Evolutionary conservation across 1,140 invertebrate species (phyloP), one percentile per base, ranked within the genome.

Genomic region (Dreissena rostriformis): DNA sequence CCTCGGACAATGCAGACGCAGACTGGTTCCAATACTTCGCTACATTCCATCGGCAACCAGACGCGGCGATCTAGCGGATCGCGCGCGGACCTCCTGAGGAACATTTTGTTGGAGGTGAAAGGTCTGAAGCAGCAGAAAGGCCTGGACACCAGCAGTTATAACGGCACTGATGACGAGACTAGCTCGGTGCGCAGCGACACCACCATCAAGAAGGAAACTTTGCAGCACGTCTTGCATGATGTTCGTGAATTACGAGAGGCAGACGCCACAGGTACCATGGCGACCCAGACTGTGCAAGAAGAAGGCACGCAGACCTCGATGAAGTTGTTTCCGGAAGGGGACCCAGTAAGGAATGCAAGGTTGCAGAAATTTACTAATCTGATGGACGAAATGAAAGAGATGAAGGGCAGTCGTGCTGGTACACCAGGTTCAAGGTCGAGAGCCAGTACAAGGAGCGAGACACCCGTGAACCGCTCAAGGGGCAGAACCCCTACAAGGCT

Each of bases 101-200:
- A 86, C 73, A 90, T 92, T 71, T 78, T 92, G 61, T 82, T 86
- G 53, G 91, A 92, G 74, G 91, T 92, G 14, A 91, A 91, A 80
- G 87, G 86, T 66, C 85, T 92, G 24, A 92, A 91, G 75, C 82
- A 82, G 53, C 89, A 91, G 70, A 81, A 88, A 66, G 91, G 90
- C n/a, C 28, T 92, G 8, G 82, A 86, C 65, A 84, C 86, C 70
- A 87, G 80, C 74, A 84, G 66, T 29, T 84, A 84, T 52, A 76
- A 75, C 70, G 81, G 73, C 51, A 68, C 72, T 55, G 82, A 84
- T 66, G 90, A 91, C 63, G 86, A 86, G 57, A 83, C 84, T 28
- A 77, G 79, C 14, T 89, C 88, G 75, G 67, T 88, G 17, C 73
- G 86, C 6, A 90, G 90, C 63, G 85, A 88, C 28, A 81, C 74